A percentile compares a stretch with the other conserved stretches of the same genome.
phyloP scores from a whole-genome alignment of 1,140 invertebrate genomes.

The Temnothorax longispinosus region DNA sequence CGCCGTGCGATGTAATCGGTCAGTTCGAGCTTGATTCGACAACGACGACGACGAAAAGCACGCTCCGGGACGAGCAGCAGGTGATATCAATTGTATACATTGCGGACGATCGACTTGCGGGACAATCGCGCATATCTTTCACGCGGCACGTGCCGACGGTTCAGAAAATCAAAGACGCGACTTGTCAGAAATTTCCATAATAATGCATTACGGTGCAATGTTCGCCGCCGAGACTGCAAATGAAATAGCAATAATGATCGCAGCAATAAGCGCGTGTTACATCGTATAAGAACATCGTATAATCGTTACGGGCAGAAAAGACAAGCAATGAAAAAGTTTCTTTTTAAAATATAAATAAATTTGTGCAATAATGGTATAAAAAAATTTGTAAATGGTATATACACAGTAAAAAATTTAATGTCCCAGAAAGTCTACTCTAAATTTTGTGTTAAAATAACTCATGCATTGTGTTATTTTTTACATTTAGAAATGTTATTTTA shows the following conservation, averaged over 20 bases:
- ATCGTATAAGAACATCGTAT: background rate
- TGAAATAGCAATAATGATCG: conserved; percentile 7
- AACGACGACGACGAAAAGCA: conserved; percentile 44
- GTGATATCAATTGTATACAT: conserved; percentile 83
- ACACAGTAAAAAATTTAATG: too few species aligned
- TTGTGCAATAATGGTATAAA: too few species aligned
- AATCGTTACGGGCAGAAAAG: background rate
- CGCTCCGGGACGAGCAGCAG: conserved; percentile 69
- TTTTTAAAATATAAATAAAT: background rate
- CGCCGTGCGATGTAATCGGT: conserved; percentile 33
- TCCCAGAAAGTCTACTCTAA: too few species aligned
- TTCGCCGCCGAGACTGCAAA: conserved; percentile 9
- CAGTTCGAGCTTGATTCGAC: conserved; percentile 46
- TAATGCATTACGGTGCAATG: conserved; percentile 32
- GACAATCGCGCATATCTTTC: conserved; percentile 15
- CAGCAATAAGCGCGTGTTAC: background rate
- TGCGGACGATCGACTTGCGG: conserved; percentile 75
- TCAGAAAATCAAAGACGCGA: conserved; percentile 5
- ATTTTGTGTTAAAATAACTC: too few species aligned
- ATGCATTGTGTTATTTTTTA: too few species aligned
- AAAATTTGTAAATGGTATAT: too few species aligned
- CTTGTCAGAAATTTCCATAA: conserved; percentile 45
- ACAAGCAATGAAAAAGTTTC: background rate
- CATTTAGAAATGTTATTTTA: too few species aligned
- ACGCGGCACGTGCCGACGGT: conserved; percentile 11